Conservation (phyloP, 2,113 vertebrate genomes). For the Gorsachius goisagi region DNA sequence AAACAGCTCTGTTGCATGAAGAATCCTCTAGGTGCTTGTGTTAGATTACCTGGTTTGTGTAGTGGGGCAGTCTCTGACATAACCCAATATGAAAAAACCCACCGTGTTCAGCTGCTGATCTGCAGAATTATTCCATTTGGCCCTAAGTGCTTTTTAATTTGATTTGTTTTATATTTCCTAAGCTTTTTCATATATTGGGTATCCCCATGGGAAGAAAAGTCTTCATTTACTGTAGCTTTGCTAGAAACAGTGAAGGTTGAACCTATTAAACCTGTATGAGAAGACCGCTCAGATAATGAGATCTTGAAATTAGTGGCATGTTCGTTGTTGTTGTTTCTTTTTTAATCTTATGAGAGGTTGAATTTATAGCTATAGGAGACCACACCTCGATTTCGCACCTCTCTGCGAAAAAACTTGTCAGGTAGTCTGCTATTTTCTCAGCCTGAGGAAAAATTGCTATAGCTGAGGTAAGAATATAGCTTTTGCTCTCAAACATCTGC, state of each 20-base stretch:
- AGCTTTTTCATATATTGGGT: not conserved
- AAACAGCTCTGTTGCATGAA: not conserved
- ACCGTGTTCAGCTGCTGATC: rapidly evolving
- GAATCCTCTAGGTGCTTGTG: not conserved
- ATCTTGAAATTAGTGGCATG: not conserved
- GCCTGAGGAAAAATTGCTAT: rapidly evolving
- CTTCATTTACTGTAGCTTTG: not conserved
- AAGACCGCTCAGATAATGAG: not conserved
- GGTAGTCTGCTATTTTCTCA: not conserved
- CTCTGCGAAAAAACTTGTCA: not conserved
- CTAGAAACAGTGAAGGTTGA: not conserved
- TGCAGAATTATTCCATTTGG: not conserved
- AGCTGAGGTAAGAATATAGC: not conserved
- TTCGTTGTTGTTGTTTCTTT: not conserved
- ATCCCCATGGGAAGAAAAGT: not conserved
- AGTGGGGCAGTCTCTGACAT: not conserved
- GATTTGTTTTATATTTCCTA: not conserved
- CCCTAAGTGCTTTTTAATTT: not conserved
- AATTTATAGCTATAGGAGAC: not conserved
- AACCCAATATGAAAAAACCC: not conserved
- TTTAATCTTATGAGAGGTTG: not conserved
- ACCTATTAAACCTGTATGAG: not conserved
- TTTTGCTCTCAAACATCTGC: not conserved
- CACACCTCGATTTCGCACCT: not conserved
- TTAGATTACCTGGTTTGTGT: not conserved